Evolutionary conservation across 2,113 vertebrate species (phyloP).

Genomic region (Podarcis raffonei): DNA sequence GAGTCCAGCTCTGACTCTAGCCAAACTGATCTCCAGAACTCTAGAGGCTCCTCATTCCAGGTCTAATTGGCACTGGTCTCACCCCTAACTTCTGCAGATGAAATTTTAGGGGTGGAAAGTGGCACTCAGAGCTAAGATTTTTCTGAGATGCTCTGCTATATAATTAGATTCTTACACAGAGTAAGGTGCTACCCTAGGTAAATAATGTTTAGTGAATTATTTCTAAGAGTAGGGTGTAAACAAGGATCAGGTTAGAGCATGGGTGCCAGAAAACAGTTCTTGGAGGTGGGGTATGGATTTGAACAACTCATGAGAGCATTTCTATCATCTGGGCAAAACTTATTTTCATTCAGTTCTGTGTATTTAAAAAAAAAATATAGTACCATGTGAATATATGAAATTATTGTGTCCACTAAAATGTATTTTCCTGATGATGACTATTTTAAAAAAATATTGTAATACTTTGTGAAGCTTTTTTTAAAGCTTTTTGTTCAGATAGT

Average conservation of each 20-base stretch:
- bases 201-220: not conserved
- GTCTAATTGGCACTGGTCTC: not conserved
- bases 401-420: slow-evolving; percentile 27
- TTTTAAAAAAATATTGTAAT: slow-evolving; percentile 33
- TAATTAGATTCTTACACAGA: not conserved
- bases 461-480: slow-evolving; percentile 47
- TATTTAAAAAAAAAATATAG: slow-evolving; percentile 31
- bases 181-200: not conserved
- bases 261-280: not conserved
- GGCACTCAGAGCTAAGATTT: not conserved
- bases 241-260: not conserved
- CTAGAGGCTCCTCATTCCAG: not conserved
- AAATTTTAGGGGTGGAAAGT: not conserved
- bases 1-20: not conserved
- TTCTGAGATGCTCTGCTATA: not conserved
- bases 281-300: not conserved
- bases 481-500: slow-evolving; percentile 43
- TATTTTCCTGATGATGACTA: not conserved
- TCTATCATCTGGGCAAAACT: not conserved
- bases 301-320: not conserved
- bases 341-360: not conserved
- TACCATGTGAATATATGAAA: slow-evolving; percentile 14
- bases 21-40: not conserved
- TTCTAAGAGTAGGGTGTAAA: not conserved
- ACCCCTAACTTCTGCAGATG: not conserved